Base-by-base conservation (phyloP, 2,888 invertebrate species). In the Alitta virens region DNA sequence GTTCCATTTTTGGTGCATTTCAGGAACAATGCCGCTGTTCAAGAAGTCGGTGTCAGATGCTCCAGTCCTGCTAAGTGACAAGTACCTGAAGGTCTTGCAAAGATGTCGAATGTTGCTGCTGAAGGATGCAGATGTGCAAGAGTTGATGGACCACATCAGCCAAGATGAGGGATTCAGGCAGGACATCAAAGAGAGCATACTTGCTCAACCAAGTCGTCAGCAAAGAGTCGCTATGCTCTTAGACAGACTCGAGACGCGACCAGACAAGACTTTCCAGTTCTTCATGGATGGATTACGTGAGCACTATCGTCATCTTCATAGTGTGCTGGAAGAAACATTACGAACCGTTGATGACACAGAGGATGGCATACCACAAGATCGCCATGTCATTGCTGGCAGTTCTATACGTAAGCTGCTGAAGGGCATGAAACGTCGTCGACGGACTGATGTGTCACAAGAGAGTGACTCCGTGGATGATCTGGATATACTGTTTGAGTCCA, bases 261-360 rank as follows among this genome's bases (percentile, higher is more conserved):
- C 64, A 18, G 66, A 68, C 27, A 33, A 55, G 1, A 56, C 60
- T 7, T 70, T 71, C 60, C 7, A 16, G 12, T 40, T 60, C 23
- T 71, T 71, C 60, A 65, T 67, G 65, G 68, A 71, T 25, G 54
- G 58, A 1, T 54, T 71, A 42, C 56, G 55, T 51, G 64, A 71
- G n/a, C 58, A 68, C 51, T 63, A 70, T 49, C 59, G 62, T 23
- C 65, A 67, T 46, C 27, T 68, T 7, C 57, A 67, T 42, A 59
- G 63, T 25, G 56, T 63, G 14, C 27, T 71, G 24, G 68, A 71
- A 27, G 64, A 70, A 38, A 63, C 66, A 14, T n/a, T 71, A 24
- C 57, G 49, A 18, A 53, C 56, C 38, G 46, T 58, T 43, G 54
- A 65, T 16, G 58, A 56, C 46, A 40, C 52, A 21, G 67, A 70